Base-by-base conservation (phyloP, 1,140 invertebrate genomes). In the Aphaenogaster rudis region DNA sequence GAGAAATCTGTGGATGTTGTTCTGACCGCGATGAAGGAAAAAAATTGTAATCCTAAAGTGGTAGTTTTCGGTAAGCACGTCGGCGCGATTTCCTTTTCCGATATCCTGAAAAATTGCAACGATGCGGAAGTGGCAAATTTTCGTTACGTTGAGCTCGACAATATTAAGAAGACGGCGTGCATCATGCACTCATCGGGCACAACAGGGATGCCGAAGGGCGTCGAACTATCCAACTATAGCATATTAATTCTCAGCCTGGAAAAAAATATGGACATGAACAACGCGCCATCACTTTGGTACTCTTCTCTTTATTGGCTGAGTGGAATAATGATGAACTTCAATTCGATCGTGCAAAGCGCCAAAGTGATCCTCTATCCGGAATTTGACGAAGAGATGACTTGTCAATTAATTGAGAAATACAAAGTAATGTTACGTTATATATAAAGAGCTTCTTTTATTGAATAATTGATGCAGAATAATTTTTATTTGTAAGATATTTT, bases 181-280 rank as follows among this genome's bases (percentile, higher is more conserved):
- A 93, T 96, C 13, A 61, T 95, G 11, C 96, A 94, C 84, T 96
- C 97, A 0, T 97, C 97, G 90, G 97, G 97, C 6, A 97, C 97
- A 6, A 98, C 97, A 54, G 97, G 97, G 64, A 93, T 96, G 45
- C 97, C 97, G 0, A 98, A 98, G 94, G 97, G 97, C 11, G 97
- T 97, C 0, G 96, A 97, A 92, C 90, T 97, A 2, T 97, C 97
- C 3, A 97, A 98, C 82, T 66, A 80, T 2, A 0, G 21, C 0
- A 1, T 72, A 6, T 21, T 88, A 2, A 3, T 63, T 5, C n/a
- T 64, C 3, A 5, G n/a, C 0, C 8, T 57, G 4, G 0, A 33
- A 0, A 17, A 8, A 2, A 3, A 0, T 11, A 9, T 79, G 0
- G 3, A 48, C 0, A 6, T 81, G 11, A 39, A 54, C 0, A 8